phyloP scores from a whole-genome alignment of 2,888 invertebrate species.

The Agrilus cyanescens region DNA sequence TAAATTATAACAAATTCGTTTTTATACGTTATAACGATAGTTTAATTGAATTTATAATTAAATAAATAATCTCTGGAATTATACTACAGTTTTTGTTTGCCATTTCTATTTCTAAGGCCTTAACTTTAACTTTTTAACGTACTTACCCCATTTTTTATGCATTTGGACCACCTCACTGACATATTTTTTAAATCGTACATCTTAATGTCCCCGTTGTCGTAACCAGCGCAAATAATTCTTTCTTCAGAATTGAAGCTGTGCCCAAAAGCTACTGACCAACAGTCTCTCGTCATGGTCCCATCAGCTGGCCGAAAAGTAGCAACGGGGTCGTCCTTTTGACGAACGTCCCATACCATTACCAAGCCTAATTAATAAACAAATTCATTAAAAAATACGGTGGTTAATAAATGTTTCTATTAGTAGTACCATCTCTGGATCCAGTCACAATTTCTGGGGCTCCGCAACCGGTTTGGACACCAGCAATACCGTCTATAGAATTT shows the following conservation, averaged over 20 bases:
- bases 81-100: too few species aligned
- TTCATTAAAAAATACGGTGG: neutral
- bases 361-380: conserved; percentile 40
- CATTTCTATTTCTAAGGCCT: too few species aligned
- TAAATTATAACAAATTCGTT: neutral
- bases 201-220: conserved; percentile 93
- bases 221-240: conserved; percentile 79
- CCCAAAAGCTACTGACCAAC: conserved; percentile 90
- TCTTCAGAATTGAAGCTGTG: conserved; percentile 81
- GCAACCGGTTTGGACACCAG: conserved; percentile 64
- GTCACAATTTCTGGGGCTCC: conserved; percentile 94
- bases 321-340: conserved; percentile 81
- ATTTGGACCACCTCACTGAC: conserved; percentile 80
- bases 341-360: conserved; percentile 91
- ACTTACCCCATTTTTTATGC: conserved; percentile 78
- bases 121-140: conserved; percentile 9
- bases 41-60: neutral
- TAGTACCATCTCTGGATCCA: conserved; percentile 78
- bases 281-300: conserved; percentile 66
- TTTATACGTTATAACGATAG: neutral
- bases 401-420: neutral
- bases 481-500: conserved; percentile 84
- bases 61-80: too few species aligned
- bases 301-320: conserved; percentile 73
- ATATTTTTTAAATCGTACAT: conserved; percentile 81